phyloP scores from a whole-genome alignment of 2,888 invertebrate genomes.

The Cotesia congregata region DNA sequence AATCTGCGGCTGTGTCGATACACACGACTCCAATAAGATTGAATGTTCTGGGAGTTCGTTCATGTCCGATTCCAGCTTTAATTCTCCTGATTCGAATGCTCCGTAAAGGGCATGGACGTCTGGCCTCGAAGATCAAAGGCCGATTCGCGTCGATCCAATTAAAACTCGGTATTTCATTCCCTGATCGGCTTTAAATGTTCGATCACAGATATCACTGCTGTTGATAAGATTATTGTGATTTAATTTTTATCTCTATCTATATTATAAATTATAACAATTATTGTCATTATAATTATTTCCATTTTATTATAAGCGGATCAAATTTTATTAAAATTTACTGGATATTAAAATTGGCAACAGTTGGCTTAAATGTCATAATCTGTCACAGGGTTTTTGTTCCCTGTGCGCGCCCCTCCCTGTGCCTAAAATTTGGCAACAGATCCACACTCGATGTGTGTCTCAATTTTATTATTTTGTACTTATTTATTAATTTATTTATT shows the following conservation, averaged over 20 bases:
- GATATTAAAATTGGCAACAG: too few species aligned
- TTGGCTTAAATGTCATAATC: too few species aligned
- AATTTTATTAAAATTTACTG: too few species aligned
- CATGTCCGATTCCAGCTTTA: background rate
- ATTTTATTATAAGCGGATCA: too few species aligned
- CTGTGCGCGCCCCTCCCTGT: too few species aligned
- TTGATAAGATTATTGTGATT: background rate
- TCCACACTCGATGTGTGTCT: too few species aligned
- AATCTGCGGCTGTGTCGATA: constrained; percentile 32
- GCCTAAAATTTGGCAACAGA: too few species aligned
- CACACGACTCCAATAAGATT: background rate
- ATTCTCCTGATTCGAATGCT: background rate
- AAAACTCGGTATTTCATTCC: constrained; percentile 11
- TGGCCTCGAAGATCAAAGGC: constrained; percentile 18
- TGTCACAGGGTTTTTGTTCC: too few species aligned
- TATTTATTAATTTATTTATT: too few species aligned
- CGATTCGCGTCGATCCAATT: constrained; percentile 24
- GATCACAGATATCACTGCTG: background rate
- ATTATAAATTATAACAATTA: background rate
- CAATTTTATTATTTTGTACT: too few species aligned
- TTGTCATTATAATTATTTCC: background rate
- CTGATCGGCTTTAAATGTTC: constrained; percentile 12
- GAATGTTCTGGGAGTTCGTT: background rate
- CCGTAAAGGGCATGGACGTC: constrained; percentile 5
- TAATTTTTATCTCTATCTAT: background rate